phyloP scores from a whole-genome alignment of 2,113 vertebrate genomes.

The Corythornis vintsioides region DNA sequence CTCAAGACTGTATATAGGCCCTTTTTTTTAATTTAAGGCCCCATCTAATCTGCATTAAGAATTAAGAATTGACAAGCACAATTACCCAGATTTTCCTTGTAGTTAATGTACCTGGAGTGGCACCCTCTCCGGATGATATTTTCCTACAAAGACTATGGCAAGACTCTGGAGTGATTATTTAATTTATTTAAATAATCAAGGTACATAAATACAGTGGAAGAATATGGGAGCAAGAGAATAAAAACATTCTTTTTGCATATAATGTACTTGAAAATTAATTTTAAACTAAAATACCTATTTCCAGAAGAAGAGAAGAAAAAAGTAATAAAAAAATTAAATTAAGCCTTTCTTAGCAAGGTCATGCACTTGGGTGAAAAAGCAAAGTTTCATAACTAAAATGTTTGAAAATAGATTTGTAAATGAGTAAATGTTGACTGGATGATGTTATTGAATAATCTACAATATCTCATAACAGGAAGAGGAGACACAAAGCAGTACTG shows the following conservation, averaged over 20 bases:
- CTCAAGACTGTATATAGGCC: too few relatives aligned
- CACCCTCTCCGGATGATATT: not conserved
- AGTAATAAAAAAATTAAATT: not conserved
- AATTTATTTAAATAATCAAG: not conserved
- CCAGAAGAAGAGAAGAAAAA: not conserved
- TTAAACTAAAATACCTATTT: not conserved
- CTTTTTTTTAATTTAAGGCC: not conserved
- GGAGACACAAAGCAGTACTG: not conserved
- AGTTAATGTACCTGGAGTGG: not conserved
- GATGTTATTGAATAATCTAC: not conserved
- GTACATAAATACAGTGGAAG: not conserved
- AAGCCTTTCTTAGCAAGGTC: not conserved
- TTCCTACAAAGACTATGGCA: not conserved
- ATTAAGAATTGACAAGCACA: not conserved
- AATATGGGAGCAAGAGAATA: not conserved
- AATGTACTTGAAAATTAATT: not conserved
- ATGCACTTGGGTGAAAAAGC: not conserved
- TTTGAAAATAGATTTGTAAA: not conserved
- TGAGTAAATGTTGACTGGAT: not conserved
- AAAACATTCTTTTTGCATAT: not conserved
- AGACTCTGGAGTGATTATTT: not conserved
- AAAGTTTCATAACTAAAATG: not conserved
- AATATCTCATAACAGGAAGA: not conserved
- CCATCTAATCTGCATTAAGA: not conserved
- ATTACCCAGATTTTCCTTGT: not conserved